These are phyloP conservation scores for Hylomyscus alleni DNA, from an alignment of 2,797 vertebrate species.

Conservation along the genomic window DNA sequence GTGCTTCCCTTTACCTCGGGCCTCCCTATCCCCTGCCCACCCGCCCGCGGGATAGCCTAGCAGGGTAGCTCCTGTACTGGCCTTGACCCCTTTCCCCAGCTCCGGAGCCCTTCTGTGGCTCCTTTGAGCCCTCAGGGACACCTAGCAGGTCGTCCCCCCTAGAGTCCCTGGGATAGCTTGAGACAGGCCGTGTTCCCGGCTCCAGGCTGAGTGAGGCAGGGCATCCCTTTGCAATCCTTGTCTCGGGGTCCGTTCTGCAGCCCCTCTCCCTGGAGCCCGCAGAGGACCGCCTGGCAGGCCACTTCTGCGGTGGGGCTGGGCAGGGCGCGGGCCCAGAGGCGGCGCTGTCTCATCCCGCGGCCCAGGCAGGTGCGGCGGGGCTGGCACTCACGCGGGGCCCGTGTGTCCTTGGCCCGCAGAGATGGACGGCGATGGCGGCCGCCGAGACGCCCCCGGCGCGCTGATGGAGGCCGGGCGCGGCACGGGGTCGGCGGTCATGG, in stretches of 20 bases:
- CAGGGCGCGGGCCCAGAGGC: slow-evolving; percentile 52
- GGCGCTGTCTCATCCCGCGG: slow-evolving; percentile 59
- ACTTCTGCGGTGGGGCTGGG: neutral
- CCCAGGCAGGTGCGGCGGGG: slow-evolving; percentile 75
- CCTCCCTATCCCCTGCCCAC: neutral
- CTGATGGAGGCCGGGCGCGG: slow-evolving; percentile 91
- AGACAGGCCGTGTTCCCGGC: slow-evolving; percentile 5
- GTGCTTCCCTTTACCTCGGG: neutral
- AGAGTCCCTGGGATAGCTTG: neutral
- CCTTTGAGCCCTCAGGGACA: slow-evolving; percentile 18
- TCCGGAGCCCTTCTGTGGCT: neutral
- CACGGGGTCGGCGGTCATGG: slow-evolving; percentile 86
- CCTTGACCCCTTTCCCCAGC: neutral
- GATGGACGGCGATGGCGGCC: slow-evolving; percentile 89
- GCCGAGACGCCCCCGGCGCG: slow-evolving; percentile 81
- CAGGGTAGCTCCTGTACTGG: neutral
- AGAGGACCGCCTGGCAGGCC: slow-evolving; percentile 6
- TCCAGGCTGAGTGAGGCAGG: neutral
- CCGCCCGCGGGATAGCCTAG: neutral
- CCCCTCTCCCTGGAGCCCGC: neutral
- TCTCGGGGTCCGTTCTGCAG: neutral
- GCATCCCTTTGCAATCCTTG: neutral
- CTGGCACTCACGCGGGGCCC: slow-evolving; percentile 65
- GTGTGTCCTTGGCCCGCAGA: slow-evolving; percentile 84
- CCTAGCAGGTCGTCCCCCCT: slow-evolving; percentile 10